These are phyloP conservation scores for Merodon equestris DNA, from an alignment of 2,888 invertebrate species.

Conservation along the genomic window DNA sequence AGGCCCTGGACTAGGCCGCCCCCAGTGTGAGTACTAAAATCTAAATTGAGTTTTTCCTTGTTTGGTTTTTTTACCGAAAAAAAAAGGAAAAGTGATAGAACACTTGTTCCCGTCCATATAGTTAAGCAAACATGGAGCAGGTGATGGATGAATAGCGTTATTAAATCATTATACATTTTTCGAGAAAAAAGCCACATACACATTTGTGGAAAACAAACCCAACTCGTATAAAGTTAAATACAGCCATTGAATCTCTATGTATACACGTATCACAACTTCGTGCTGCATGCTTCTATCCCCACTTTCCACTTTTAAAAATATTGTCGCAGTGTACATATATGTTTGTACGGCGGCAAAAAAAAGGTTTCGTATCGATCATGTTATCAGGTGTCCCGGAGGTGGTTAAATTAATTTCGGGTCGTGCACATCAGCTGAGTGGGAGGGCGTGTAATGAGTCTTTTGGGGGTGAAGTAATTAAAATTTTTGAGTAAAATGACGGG, in stretches of 20 bases:
- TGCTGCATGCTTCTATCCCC: slow-evolving; percentile 28
- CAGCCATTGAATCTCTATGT: too few relatives aligned
- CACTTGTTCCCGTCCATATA: slow-evolving; percentile 28
- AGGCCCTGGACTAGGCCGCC: slow-evolving; percentile 7
- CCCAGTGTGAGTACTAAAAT: slow-evolving; percentile 27
- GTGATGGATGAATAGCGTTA: slow-evolving; percentile 50
- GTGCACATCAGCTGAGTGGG: too few relatives aligned
- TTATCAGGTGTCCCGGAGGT: slow-evolving; percentile 55
- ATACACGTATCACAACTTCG: not conserved
- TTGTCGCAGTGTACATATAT: too few relatives aligned
- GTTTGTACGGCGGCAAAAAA: slow-evolving; percentile 16
- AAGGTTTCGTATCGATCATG: slow-evolving; percentile 60
- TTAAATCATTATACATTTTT: slow-evolving; percentile 47
- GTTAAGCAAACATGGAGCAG: slow-evolving; percentile 34
- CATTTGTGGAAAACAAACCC: too few relatives aligned
- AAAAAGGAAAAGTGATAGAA: too few relatives aligned
- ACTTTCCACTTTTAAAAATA: too few relatives aligned
- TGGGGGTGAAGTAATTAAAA: slow-evolving; percentile 61
- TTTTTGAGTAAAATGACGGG: slow-evolving; percentile 9
- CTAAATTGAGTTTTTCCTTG: slow-evolving; percentile 41
- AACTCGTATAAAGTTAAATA: too few relatives aligned
- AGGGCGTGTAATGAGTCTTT: slow-evolving; percentile 55
- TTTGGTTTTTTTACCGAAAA: too few relatives aligned
- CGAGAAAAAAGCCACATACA: slow-evolving; percentile 25
- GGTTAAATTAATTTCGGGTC: slow-evolving; percentile 62